Evolutionary conservation across 2,113 vertebrate species (phyloP).

Genomic region (Arizona elegans): DNA sequence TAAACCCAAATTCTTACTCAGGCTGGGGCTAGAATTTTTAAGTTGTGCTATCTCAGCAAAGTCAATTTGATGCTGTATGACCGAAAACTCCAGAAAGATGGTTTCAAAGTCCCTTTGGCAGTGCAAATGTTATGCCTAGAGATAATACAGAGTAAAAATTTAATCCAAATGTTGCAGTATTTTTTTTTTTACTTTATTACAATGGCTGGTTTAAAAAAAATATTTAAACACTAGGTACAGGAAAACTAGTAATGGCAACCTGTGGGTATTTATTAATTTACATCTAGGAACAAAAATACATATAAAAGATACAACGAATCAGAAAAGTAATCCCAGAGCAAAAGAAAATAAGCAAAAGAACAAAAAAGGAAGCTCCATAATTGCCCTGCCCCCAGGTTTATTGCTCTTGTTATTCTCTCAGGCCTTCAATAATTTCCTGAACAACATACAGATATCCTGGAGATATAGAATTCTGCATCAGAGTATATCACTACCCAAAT

Average conservation of each 20-base stretch:
- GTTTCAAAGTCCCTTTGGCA: neutral
- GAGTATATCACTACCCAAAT: neutral
- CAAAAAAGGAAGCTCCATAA: neutral
- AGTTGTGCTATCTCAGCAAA: neutral
- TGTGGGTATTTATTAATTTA: neutral
- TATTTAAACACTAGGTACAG: neutral
- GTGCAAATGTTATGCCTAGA: neutral
- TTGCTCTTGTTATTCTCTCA: neutral
- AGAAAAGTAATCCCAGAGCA: neutral
- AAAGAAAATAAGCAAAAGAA: neutral
- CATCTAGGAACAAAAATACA: neutral
- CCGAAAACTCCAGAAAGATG: neutral
- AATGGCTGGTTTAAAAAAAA: neutral
- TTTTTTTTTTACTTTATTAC: neutral
- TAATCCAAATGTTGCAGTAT: neutral
- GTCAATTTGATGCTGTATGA: neutral
- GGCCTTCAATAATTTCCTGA: neutral
- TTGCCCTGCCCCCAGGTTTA: neutral
- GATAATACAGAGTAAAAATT: neutral
- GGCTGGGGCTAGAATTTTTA: neutral
- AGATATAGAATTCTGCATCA: neutral
- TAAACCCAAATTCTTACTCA: neutral
- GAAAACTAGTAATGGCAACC: neutral
- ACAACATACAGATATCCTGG: neutral
- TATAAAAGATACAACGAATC: neutral